A percentile compares a stretch with the other conserved stretches of the same genome.
Conservation (phyloP, 2,888 invertebrate species). For the Epirrhoe tristata region DNA sequence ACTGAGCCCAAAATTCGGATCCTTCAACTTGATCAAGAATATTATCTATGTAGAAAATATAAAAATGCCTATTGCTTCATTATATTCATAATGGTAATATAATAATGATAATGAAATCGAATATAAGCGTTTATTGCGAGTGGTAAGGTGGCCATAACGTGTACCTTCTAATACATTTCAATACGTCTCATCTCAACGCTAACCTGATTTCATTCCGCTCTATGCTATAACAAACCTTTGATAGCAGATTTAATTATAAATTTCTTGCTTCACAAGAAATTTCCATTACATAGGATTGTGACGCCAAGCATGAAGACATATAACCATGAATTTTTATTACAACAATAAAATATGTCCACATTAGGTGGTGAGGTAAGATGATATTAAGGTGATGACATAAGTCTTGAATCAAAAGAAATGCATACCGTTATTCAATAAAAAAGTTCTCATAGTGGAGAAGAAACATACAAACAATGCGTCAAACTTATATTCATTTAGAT, state of each 20-base stretch:
- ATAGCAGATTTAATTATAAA: neutral
- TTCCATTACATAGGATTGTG: neutral
- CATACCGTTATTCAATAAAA: neutral
- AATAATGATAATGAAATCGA: too few species aligned
- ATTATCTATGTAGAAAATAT: too few species aligned
- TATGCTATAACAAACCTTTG: neutral
- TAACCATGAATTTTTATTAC: slow-evolving; percentile 52
- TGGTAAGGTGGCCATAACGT: too few species aligned
- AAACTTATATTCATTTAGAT: too few species aligned
- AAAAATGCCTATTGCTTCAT: too few species aligned
- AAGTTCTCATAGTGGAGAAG: too few species aligned
- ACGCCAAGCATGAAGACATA: slow-evolving; percentile 36
- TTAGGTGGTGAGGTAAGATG: slow-evolving; percentile 42
- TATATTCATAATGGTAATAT: too few species aligned
- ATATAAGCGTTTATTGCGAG: too few species aligned
- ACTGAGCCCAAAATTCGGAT: too few species aligned
- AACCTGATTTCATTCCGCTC: neutral
- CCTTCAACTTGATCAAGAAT: too few species aligned
- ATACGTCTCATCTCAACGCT: neutral
- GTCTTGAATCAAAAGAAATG: slow-evolving; percentile 16
- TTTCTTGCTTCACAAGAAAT: neutral
- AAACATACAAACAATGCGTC: too few species aligned
- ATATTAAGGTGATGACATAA: slow-evolving; percentile 51
- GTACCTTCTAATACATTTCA: neutral
- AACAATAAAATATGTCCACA: slow-evolving; percentile 46